Percentiles rank a stretch among this genome's conserved stretches.
phyloP scores from a whole-genome alignment of 2,888 invertebrate genomes.

The Oxycera nigricornis region DNA sequence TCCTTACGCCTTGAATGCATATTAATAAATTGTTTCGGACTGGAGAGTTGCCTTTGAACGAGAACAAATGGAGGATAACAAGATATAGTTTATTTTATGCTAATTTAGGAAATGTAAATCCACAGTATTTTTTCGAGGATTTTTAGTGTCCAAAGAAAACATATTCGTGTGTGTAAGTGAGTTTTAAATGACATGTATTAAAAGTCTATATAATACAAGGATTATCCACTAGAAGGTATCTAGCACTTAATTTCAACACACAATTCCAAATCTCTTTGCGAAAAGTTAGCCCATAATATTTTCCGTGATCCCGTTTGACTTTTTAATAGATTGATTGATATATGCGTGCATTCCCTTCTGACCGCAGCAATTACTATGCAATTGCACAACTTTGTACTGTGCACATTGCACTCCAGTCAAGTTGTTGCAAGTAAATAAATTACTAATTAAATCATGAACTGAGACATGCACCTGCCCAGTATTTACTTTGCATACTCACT shows the following conservation, averaged over 20 bases:
- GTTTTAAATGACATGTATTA: no score
- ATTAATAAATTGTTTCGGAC: conserved; percentile 2
- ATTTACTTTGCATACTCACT: neutral
- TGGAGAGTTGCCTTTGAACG: neutral
- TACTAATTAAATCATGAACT: conserved; percentile 10
- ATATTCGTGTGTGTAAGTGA: neutral
- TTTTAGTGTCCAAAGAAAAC: neutral
- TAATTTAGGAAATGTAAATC: neutral
- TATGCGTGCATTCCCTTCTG: neutral
- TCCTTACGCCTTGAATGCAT: neutral
- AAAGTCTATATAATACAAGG: no score
- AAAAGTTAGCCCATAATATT: no score
- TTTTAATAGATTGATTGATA: no score
- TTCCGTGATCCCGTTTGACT: no score
- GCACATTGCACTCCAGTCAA: neutral
- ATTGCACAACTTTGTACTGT: conserved; percentile 4
- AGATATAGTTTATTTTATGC: neutral
- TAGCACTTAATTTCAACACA: no score
- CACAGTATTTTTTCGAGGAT: no score
- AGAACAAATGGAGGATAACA: neutral
- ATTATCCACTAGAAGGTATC: no score
- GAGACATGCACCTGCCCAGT: conserved; percentile 7
- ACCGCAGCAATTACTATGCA: neutral
- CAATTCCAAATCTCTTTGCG: no score
- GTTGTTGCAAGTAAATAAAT: neutral